phyloP scores from a whole-genome alignment of 2,113 vertebrate species.

The Sylvia atricapilla region DNA sequence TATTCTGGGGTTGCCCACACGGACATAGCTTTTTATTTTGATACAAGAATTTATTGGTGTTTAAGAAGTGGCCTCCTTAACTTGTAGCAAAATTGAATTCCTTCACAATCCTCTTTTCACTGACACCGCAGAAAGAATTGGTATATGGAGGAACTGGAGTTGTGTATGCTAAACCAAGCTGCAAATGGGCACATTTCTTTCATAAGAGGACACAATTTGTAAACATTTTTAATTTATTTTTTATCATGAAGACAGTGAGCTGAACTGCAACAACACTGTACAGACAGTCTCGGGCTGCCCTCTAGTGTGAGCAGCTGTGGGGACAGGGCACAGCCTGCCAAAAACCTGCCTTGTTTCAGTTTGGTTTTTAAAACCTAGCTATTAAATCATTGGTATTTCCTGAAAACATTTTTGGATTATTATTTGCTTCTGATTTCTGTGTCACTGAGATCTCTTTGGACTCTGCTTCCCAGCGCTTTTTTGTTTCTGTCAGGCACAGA shows the following conservation, averaged over 20 bases:
- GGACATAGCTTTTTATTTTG: background rate
- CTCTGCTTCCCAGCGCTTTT: background rate
- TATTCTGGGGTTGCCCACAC: background rate
- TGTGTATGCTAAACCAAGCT: background rate
- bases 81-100: background rate
- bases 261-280: background rate
- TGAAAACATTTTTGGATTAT: background rate
- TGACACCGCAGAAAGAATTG: background rate
- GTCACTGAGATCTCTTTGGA: background rate
- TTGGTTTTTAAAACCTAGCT: background rate
- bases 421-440: background rate
- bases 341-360: background rate
- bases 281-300: conserved; percentile 33
- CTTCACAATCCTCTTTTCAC: background rate
- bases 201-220: background rate
- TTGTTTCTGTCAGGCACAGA: background rate
- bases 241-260: background rate
- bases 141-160: background rate
- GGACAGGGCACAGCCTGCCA: background rate
- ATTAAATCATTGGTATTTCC: background rate
- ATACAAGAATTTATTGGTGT: background rate
- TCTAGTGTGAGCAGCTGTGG: background rate
- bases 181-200: background rate
- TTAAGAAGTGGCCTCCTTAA: background rate
- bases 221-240: background rate